A percentile compares a stretch with the other conserved stretches of the same genome.
Evolutionary conservation across 2,888 invertebrate species (phyloP).

Genomic region (Cenopis cana): DNA sequence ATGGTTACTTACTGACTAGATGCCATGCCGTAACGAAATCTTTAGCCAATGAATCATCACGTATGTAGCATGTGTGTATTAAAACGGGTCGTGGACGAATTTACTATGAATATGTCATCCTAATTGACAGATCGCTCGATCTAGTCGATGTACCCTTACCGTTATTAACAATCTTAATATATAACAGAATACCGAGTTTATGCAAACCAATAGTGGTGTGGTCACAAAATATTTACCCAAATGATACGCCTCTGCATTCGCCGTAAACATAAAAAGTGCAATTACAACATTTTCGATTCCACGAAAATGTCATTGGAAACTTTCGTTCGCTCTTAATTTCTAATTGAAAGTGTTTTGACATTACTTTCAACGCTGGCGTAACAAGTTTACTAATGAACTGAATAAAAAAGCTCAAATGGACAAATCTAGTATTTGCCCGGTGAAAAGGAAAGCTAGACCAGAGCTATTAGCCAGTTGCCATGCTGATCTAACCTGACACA

Average conservation of each 20-base stretch:
- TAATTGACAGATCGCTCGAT: neutral
- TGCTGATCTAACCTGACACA: conserved; percentile 19
- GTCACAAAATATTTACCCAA: conserved; percentile 7
- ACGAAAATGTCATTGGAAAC: conserved; percentile 34
- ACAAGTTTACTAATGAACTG: conserved; percentile 26
- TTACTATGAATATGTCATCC: conserved; percentile 3
- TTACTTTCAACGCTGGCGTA: conserved; percentile 31
- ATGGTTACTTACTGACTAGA: conserved; percentile 19
- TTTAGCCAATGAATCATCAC: conserved; percentile 33
- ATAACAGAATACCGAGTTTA: neutral
- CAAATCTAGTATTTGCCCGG: conserved; percentile 26
- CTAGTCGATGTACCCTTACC: too few species aligned
- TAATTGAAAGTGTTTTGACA: conserved; percentile 38
- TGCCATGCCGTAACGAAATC: conserved; percentile 33
- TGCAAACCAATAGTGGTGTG: neutral
- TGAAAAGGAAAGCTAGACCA: conserved; percentile 39
- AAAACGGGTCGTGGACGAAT: neutral
- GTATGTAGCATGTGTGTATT: conserved; percentile 10
- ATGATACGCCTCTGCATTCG: conserved; percentile 12
- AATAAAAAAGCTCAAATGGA: conserved; percentile 18
- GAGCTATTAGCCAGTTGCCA: conserved; percentile 26
- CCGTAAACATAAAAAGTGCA: conserved; percentile 20
- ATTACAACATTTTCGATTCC: conserved; percentile 28
- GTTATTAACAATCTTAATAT: neutral
- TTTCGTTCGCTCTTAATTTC: conserved; percentile 40